phyloP scores from a whole-genome alignment of 2,888 invertebrate genomes.

The Neoscelio sp. region DNA sequence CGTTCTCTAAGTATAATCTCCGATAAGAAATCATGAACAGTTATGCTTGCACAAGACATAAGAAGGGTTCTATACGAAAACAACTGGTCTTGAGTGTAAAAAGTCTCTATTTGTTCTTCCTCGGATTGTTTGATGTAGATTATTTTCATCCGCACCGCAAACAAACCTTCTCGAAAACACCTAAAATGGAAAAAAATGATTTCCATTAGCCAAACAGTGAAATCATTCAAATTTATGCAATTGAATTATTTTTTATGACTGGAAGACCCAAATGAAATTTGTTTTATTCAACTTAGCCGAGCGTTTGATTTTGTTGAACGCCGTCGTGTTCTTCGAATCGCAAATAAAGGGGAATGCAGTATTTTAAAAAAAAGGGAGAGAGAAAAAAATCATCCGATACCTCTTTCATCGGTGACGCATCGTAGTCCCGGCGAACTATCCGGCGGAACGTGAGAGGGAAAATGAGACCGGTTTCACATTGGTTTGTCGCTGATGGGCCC shows the following conservation, averaged over 20 bases:
- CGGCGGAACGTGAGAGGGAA: constrained; percentile 60
- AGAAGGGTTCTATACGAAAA: too few species aligned
- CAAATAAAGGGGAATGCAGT: constrained; percentile 38
- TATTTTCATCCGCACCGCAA: too few species aligned
- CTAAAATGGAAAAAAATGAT: too few species aligned
- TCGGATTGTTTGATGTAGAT: too few species aligned
- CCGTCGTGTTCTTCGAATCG: constrained; percentile 39
- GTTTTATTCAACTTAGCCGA: constrained; percentile 19
- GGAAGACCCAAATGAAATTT: constrained; percentile 24
- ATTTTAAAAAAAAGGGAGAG: constrained; percentile 43
- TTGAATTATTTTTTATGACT: constrained; percentile 51
- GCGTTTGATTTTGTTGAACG: constrained; percentile 36
- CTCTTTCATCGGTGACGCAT: constrained; percentile 64
- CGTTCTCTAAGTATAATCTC: too few species aligned
- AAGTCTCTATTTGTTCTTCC: too few species aligned
- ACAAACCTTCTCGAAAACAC: too few species aligned
- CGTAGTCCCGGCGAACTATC: constrained; percentile 58
- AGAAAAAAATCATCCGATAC: constrained; percentile 58
- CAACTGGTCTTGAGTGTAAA: too few species aligned
- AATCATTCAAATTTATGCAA: constrained; percentile 30
- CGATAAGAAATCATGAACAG: too few species aligned
- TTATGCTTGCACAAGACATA: too few species aligned
- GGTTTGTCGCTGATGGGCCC: constrained; percentile 70
- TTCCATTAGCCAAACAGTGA: too few species aligned
- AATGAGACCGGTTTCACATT: constrained; percentile 72